These are phyloP conservation scores for Heliconius himera DNA, from an alignment of 1,140 invertebrate genomes.

Conservation along the genomic window DNA sequence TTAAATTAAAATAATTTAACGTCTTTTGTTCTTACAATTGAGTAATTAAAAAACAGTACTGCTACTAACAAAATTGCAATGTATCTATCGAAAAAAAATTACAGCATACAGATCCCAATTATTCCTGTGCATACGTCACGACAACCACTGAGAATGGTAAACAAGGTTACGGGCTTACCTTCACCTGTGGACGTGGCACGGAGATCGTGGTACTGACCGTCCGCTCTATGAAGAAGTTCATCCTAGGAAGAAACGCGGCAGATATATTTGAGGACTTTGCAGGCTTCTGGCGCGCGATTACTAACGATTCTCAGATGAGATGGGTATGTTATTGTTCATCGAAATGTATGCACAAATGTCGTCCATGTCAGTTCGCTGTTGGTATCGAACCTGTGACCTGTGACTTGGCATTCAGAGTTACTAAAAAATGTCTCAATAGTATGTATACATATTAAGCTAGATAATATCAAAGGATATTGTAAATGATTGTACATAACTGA, in stretches of 20 bases:
- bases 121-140: conserved; percentile 94
- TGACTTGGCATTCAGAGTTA: no score
- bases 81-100: background rate
- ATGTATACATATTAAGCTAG: no score
- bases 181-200: conserved; percentile 91
- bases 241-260: conserved; percentile 84
- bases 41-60: no score
- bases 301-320: conserved; percentile 93
- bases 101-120: conserved; percentile 93
- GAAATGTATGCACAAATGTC: no score
- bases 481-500: no score
- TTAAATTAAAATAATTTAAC: no score
- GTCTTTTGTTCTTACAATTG: no score
- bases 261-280: conserved; percentile 91
- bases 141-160: conserved; percentile 84
- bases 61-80: no score
- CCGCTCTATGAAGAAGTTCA: conserved; percentile 85
- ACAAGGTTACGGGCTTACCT: conserved; percentile 91
- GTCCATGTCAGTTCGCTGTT: no score
- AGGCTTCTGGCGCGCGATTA: conserved; percentile 89
- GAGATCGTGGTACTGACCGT: conserved; percentile 92
- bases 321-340: conserved; percentile 85
- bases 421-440: no score
- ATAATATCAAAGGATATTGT: no score
- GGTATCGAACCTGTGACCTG: no score